Evolutionary conservation across 1,140 invertebrate species (phyloP).

Genomic region (Eumeta japonica): DNA sequence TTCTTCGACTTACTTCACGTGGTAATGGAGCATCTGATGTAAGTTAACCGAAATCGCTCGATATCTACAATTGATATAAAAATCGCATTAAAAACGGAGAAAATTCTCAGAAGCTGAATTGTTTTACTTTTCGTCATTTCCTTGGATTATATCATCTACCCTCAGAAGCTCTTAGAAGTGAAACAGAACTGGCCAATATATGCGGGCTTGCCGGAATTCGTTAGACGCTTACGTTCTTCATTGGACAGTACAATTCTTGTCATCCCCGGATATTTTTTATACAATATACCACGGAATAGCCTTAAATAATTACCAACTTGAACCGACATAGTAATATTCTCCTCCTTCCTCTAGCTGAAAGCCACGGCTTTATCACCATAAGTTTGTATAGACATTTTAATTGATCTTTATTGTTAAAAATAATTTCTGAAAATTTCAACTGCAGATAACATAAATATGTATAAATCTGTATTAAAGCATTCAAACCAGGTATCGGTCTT

Average conservation of each 20-base stretch:
- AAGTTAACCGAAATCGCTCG: slow-evolving; percentile 89
- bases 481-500: too few species aligned
- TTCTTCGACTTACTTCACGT: slow-evolving; percentile 87
- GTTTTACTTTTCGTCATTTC: slow-evolving; percentile 93
- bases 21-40: slow-evolving; percentile 78
- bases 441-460: too few species aligned
- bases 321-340: slow-evolving; percentile 97
- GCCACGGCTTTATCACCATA: slow-evolving; percentile 97
- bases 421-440: too few species aligned
- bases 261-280: slow-evolving; percentile 98
- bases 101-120: slow-evolving; percentile 7
- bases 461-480: too few species aligned
- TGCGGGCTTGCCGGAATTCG: slow-evolving; percentile 90
- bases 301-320: slow-evolving; percentile 94
- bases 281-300: slow-evolving; percentile 94
- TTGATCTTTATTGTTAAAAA: too few species aligned
- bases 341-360: slow-evolving; percentile 97
- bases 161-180: slow-evolving; percentile 87
- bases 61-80: slow-evolving; percentile 60
- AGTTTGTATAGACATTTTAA: slow-evolving; percentile 76
- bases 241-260: slow-evolving; percentile 91
- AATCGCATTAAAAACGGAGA: neutral
- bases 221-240: slow-evolving; percentile 93
- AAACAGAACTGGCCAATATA: slow-evolving; percentile 93
- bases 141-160: slow-evolving; percentile 98